A percentile compares a stretch with the other conserved stretches of the same genome.
These are phyloP conservation scores for Petaurus breviceps DNA, from an alignment of 2,113 vertebrate genomes.

Conservation along the genomic window DNA sequence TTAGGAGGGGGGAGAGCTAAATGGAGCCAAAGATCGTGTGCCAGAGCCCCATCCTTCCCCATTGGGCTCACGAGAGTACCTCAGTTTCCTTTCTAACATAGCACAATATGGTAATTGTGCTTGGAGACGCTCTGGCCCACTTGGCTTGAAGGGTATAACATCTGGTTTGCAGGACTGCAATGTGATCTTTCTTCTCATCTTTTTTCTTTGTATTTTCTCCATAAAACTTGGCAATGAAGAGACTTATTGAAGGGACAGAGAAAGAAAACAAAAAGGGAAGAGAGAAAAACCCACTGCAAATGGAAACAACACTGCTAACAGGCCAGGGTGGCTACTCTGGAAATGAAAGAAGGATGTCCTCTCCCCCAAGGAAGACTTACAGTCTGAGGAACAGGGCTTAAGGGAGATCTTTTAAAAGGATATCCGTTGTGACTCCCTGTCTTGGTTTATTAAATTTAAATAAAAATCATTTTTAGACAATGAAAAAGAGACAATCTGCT, in stretches of 20 bases:
- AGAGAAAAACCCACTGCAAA: conserved; percentile 61
- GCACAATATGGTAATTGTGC: conserved; percentile 61
- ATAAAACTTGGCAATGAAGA: conserved; percentile 69
- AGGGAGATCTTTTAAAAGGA: conserved; percentile 25
- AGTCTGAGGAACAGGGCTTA: conserved; percentile 61
- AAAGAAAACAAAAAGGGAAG: not conserved
- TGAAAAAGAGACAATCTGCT: conserved; percentile 12
- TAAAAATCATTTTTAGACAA: conserved; percentile 53
- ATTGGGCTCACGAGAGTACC: conserved; percentile 9
- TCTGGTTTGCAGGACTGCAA: conserved; percentile 64
- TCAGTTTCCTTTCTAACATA: conserved; percentile 52
- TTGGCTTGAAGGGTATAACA: conserved; percentile 57
- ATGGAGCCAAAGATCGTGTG: conserved; percentile 32
- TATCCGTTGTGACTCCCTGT: conserved; percentile 49
- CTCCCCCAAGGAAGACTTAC: conserved; percentile 41
- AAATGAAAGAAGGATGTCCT: conserved; percentile 66
- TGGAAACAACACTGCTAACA: conserved; percentile 70
- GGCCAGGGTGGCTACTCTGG: conserved; percentile 67
- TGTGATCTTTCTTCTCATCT: conserved; percentile 52
- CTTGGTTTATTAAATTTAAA: conserved; percentile 71
- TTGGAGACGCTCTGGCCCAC: conserved; percentile 33
- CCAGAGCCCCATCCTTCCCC: conserved; percentile 50
- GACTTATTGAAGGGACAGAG: conserved; percentile 8
- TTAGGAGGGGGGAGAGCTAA: conserved; percentile 48
- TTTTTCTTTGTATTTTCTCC: conserved; percentile 11